Percentiles rank a stretch among this genome's conserved stretches.
Conservation (phyloP, 2,113 vertebrate species). For the Mola mola region DNA sequence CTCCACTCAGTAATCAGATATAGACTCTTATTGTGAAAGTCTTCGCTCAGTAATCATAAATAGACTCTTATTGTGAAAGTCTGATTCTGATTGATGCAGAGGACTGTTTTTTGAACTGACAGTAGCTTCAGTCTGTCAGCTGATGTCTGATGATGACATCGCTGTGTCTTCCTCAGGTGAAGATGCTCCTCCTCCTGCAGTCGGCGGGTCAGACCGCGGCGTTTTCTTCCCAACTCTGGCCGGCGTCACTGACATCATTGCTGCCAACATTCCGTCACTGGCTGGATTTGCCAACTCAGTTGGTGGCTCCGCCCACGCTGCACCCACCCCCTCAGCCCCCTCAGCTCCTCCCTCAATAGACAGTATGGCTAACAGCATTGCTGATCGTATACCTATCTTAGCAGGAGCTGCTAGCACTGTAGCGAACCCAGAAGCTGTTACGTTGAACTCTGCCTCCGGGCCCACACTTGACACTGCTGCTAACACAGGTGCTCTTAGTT, state of each 20-base stretch:
- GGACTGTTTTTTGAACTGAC: too few species aligned
- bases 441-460: background rate
- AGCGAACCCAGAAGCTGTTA: constrained; percentile 1
- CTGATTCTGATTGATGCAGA: too few species aligned
- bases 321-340: background rate
- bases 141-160: constrained; percentile 22
- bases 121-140: background rate
- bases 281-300: constrained; percentile 23
- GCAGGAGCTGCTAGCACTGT: constrained; percentile 25
- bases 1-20: too few species aligned
- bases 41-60: too few species aligned
- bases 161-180: constrained; percentile 35
- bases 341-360: background rate
- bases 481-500: background rate
- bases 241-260: constrained; percentile 42
- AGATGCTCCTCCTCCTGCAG: constrained; percentile 11
- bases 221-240: constrained; percentile 28
- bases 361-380: constrained; percentile 32
- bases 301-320: background rate
- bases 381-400: constrained; percentile 45
- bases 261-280: constrained; percentile 51
- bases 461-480: background rate
- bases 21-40: background rate
- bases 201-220: background rate
- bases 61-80: background rate